phyloP scores from a whole-genome alignment of 2,888 invertebrate species.

The Heteropelma amictum region DNA sequence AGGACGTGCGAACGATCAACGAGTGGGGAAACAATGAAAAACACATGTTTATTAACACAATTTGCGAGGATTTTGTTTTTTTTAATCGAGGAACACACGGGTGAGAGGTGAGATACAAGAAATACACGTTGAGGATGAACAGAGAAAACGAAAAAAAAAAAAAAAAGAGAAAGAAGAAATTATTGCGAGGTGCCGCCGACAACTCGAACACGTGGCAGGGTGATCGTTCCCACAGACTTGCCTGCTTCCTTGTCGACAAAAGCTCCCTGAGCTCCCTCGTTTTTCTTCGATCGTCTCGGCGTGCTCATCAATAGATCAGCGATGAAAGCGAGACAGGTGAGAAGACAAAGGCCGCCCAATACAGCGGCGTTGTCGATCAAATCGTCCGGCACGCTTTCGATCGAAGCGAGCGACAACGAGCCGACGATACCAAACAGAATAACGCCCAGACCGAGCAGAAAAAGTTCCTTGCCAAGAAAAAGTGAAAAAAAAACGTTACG shows the following conservation, averaged over 20 bases:
- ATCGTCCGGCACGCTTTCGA: constrained; percentile 85
- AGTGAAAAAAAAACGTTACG: no score
- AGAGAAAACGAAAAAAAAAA: background rate
- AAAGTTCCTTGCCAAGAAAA: constrained; percentile 80
- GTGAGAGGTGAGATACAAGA: no score
- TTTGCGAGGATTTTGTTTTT: no score
- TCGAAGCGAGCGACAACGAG: constrained; percentile 84
- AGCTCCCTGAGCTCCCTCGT: constrained; percentile 60
- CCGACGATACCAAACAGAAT: constrained; percentile 85
- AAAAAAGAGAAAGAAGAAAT: constrained; percentile 18
- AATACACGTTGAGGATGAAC: background rate
- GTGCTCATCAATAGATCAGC: constrained; percentile 80
- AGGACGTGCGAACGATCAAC: no score
- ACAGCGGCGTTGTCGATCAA: constrained; percentile 86
- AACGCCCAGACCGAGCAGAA: constrained; percentile 85
- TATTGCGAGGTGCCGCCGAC: constrained; percentile 49
- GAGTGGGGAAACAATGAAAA: constrained; percentile 1
- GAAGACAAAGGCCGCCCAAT: constrained; percentile 83
- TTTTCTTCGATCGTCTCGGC: constrained; percentile 64
- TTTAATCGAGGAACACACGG: no score
- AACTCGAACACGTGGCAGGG: constrained; percentile 52
- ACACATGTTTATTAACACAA: background rate
- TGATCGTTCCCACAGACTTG: constrained; percentile 59
- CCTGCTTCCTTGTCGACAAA: constrained; percentile 69
- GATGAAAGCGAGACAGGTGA: constrained; percentile 85